Base-by-base conservation (phyloP, 53 echinoderm and acorn worm species). In the Mesocentrotus franciscanus region DNA sequence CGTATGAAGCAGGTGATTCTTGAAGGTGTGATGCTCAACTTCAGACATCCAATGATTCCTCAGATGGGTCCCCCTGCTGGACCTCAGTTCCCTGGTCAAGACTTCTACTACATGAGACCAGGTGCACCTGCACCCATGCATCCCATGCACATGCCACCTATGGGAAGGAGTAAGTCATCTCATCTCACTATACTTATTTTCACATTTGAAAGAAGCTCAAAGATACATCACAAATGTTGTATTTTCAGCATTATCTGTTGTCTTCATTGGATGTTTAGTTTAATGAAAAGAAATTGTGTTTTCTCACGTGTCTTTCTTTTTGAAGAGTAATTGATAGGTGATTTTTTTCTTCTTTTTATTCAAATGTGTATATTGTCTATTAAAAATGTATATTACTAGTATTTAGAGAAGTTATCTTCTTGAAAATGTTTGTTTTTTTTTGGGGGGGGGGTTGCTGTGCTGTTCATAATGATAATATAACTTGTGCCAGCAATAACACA, bases 1-100 rank as follows among this genome's bases (percentile, higher is more conserved):
- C 97, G 99, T 59, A 99, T 99, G 98, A 93, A 97, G 91, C 99
- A 99, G 85, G 97, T 96, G 87, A 99, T 99, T 78, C 97, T 97
- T 59, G 98, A 98, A 64, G 98, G 99, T 3, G 94, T 97, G 42
- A 89, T 92, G 94, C 95, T 96, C 78, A 97, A 99, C 95, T 97
- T 99, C 97, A 96, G 98, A 27, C 97, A 96, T 35, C 99, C 99
- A 1, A 97, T 95, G 94, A 90, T 99, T n/a, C 96, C 98, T 10
- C 97, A 96, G 56, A 99, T 99, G 98, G 97, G 97, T 10, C 96
- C 96, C 35, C 97, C 96, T 8, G 72, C 90, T 26, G 96, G 94
- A 79, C 95, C 95, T 18, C 96, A 85, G 91, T 96, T 92, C 92
- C 99, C 96, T 74, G 96, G 96, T 58, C 96, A 96, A 81, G 97